A percentile compares a stretch with the other conserved stretches of the same genome.
These are phyloP conservation scores for Xenopus petersii DNA, from an alignment of 2,797 vertebrate species.

Conservation along the genomic window DNA sequence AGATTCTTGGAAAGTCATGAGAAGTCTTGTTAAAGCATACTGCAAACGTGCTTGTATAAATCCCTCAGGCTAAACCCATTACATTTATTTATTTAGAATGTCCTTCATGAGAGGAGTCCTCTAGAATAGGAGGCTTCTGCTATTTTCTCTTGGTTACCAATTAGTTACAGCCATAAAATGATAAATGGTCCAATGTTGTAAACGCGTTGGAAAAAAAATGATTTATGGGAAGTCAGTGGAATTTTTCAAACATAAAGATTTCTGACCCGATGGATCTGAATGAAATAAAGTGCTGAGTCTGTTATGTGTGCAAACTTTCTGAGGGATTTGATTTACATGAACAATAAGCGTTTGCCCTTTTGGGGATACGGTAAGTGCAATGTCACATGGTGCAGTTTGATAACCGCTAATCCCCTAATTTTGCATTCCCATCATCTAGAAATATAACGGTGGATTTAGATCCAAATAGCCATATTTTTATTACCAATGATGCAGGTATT, in stretches of 20 bases:
- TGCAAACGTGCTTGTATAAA: neutral
- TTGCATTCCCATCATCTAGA: no score
- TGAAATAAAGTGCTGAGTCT: neutral
- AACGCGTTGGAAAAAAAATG: constrained; percentile 9
- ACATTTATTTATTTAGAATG: constrained; percentile 3
- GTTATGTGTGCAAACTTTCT: no score
- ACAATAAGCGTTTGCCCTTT: no score
- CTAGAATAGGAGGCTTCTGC: neutral
- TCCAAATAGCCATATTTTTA: no score
- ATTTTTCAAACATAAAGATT: constrained; percentile 7
- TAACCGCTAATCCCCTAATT: no score
- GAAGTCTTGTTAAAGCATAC: neutral
- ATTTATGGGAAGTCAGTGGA: constrained; percentile 10
- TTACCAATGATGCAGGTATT: no score
- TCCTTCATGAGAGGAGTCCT: constrained; percentile 2
- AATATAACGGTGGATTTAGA: no score
- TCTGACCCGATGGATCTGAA: constrained; percentile 9
- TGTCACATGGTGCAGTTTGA: no score
- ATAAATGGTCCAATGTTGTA: constrained; percentile 12
- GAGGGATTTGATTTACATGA: no score
- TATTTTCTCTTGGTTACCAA: constrained; percentile 7
- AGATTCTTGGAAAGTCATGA: neutral
- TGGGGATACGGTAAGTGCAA: no score
- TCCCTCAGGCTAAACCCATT: constrained; percentile 3
- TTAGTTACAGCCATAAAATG: constrained; percentile 14